A percentile compares a stretch with the other conserved stretches of the same genome.
phyloP scores from a whole-genome alignment of 2,113 vertebrate genomes.

The Elgaria multicarinata region DNA sequence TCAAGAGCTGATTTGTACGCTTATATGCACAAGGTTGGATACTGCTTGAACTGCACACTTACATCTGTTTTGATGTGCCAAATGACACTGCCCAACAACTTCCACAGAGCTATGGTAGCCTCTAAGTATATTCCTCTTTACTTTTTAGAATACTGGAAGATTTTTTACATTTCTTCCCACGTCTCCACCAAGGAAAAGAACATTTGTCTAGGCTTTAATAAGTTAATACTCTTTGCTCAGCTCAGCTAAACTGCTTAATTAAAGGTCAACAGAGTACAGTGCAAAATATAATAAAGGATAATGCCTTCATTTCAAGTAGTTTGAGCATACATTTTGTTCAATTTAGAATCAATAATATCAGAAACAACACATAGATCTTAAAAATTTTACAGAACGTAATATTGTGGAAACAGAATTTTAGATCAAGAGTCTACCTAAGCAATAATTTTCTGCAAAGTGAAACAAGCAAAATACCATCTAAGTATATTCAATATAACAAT shows the following conservation, averaged over 20 bases:
- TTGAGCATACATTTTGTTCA: neutral
- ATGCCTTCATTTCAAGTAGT: neutral
- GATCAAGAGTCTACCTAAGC: neutral
- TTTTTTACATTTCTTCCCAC: conserved; percentile 20
- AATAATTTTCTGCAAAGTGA: neutral
- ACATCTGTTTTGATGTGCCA: neutral
- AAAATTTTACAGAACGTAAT: neutral
- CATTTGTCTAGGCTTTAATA: neutral
- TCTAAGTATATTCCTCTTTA: neutral
- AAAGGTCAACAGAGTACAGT: neutral
- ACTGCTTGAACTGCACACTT: neutral
- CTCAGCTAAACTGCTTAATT: conserved; percentile 35
- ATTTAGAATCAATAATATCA: neutral
- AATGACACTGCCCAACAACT: neutral
- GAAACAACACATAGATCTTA: neutral
- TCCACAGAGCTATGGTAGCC: neutral
- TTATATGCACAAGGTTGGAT: neutral
- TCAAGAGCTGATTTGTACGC: neutral
- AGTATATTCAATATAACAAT: neutral
- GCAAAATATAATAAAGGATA: conserved; percentile 5
- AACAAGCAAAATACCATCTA: neutral
- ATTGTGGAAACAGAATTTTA: neutral
- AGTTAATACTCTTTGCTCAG: conserved; percentile 33
- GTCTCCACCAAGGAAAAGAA: conserved; percentile 7
- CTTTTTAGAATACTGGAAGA: conserved; percentile 19